Base-by-base conservation (phyloP, 1,140 invertebrate genomes). In the Philaenus spumarius region DNA sequence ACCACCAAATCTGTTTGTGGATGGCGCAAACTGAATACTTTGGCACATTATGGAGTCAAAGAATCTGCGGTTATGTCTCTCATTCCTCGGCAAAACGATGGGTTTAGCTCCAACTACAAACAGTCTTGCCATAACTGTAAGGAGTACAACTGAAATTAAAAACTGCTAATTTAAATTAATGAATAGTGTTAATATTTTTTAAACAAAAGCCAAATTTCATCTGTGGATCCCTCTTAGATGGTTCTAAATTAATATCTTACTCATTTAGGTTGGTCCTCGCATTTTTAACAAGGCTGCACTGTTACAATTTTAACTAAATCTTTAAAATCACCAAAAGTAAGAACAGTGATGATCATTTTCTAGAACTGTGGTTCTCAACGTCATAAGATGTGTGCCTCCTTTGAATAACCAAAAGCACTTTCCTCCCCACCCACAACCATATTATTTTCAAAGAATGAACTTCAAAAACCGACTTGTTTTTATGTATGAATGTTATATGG, bases 21-120 rank as follows among this genome's bases (percentile, higher is more conserved):
- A 14, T 95, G 91, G 90, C 87, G 89, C 68, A 89, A 90, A 71
- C 75, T 97, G 11, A 96, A 97, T 71, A 96, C 93, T 0, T 75
- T 97, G 19, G 85, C 86, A 14, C 93, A 96, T 74, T 97, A 97
- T 70, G 92, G 93, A 11, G 88, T 97, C 2, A 91, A 92, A 68
- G 91, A 95, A 71, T 91, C 89, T n/a, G 92, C 93, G 3, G 84
- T 95, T 11, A 93, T 96, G 90, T 93, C 90, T 2, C 74, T 97
- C 37, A 91, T 95, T 67, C 87, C 89, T 0, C 78, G 89, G 23
- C 90, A 93, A 73, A 91, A 91, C 71, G 89, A 93, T 68, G 82
- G 82, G 66, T 91, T 86, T 64, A 82, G 84, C 45, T 81, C 85
- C 39, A 82, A 84, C 12, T 90, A 87, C 67, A 89, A 89, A 73